Percentiles rank a stretch among this genome's conserved stretches.
These are phyloP conservation scores for Psylliodes chrysocephalus DNA, from an alignment of 2,888 invertebrate genomes.

Conservation along the genomic window DNA sequence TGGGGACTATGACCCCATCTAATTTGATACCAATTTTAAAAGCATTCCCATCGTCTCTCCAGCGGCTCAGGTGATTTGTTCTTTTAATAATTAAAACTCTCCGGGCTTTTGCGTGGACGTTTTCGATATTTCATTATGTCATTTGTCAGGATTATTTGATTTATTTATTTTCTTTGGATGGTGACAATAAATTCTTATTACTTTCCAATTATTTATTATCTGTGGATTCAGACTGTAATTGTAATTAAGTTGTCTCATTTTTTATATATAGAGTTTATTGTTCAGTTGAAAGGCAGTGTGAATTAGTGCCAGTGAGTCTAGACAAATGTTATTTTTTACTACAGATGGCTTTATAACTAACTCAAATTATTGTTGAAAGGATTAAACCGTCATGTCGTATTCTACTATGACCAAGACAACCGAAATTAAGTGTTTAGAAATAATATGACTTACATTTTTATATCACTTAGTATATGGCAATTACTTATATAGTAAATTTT, in stretches of 20 bases:
- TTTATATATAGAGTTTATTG: not conserved
- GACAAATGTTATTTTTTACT: too few species aligned
- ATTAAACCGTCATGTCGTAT: too few species aligned
- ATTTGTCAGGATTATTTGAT: not conserved
- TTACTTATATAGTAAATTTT: too few species aligned
- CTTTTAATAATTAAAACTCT: slow-evolving; percentile 31
- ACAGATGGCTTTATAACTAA: too few species aligned
- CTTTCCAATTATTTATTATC: not conserved
- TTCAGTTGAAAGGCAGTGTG: too few species aligned
- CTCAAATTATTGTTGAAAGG: too few species aligned
- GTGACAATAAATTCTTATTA: not conserved
- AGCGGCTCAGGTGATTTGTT: slow-evolving; percentile 23
- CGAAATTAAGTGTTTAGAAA: too few species aligned
- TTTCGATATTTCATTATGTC: slow-evolving; percentile 5
- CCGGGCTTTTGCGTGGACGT: slow-evolving; percentile 10
- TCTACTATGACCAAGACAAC: too few species aligned
- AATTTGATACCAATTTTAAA: slow-evolving; percentile 39
- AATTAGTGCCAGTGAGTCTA: too few species aligned
- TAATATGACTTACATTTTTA: too few species aligned
- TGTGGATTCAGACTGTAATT: not conserved
- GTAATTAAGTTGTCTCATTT: slow-evolving; percentile 2
- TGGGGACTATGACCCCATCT: slow-evolving; percentile 41
- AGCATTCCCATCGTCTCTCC: slow-evolving; percentile 23
- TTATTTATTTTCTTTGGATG: not conserved
- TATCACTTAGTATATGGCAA: too few species aligned